Conservation (phyloP, 2,113 vertebrate species). For the Engystomops pustulosus region DNA sequence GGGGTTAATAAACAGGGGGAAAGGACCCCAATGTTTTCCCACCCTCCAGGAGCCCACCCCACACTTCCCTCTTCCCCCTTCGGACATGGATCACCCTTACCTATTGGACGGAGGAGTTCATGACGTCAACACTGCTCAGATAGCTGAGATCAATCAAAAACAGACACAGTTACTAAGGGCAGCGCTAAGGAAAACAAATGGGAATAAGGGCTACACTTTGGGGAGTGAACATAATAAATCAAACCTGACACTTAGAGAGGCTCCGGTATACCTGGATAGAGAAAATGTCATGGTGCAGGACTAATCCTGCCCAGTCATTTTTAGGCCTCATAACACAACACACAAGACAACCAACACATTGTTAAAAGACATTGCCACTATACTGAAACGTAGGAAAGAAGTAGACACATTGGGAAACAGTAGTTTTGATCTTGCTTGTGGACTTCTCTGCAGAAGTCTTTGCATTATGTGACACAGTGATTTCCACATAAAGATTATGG, state of each 20-base stretch:
- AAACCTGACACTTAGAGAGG: background rate
- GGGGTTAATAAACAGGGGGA: constrained; percentile 79
- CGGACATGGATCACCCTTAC: constrained; percentile 99
- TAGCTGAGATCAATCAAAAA: constrained; percentile 99
- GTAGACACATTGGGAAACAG: background rate
- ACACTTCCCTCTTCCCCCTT: constrained; percentile 77
- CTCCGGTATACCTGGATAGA: background rate
- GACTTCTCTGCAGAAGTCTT: too few relatives aligned
- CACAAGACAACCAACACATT: constrained; percentile 16
- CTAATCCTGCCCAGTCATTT: background rate
- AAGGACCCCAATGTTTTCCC: constrained; percentile 90
- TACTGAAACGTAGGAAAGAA: constrained; percentile 25
- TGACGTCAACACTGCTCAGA: constrained; percentile 99
- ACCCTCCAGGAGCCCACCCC: constrained; percentile 67
- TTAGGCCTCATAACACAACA: background rate
- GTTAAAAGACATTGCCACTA: constrained; percentile 51
- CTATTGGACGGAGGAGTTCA: constrained; percentile 99
- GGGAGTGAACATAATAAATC: background rate
- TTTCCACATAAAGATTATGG: background rate
- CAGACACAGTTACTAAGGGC: constrained; percentile 93
- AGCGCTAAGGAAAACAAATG: constrained; percentile 63
- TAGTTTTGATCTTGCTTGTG: too few relatives aligned
- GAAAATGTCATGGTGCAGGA: background rate
- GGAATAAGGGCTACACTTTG: background rate
- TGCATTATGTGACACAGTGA: too few relatives aligned